Conservation (phyloP, 1,140 invertebrate genomes). For the Plutomurus gul region DNA sequence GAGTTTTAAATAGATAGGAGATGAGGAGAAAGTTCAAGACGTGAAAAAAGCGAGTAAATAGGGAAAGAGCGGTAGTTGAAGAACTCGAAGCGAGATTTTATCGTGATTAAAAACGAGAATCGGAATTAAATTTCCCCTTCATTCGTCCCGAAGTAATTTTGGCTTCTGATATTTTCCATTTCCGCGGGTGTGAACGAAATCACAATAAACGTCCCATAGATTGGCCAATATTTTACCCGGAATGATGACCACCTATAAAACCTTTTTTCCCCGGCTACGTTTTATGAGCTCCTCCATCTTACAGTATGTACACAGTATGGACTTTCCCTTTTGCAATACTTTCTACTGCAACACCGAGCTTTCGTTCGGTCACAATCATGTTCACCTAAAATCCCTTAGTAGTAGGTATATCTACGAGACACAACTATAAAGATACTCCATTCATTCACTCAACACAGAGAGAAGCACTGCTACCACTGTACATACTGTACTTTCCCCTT, state of each 20-base stretch:
- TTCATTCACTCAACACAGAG: neutral
- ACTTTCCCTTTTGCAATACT: neutral
- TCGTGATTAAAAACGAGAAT: conserved; percentile 53
- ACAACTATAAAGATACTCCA: neutral
- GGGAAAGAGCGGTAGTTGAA: neutral
- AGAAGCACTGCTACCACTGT: too few species aligned
- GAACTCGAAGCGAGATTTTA: conserved; percentile 45
- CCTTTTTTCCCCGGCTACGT: conserved; percentile 30
- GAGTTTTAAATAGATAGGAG: neutral
- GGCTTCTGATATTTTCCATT: conserved; percentile 49
- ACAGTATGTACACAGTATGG: too few species aligned
- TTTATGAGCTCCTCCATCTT: conserved; percentile 1
- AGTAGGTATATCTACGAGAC: neutral
- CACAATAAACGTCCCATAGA: conserved; percentile 53
- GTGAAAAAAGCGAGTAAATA: neutral
- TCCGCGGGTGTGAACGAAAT: conserved; percentile 53
- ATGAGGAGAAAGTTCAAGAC: neutral
- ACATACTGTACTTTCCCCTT: conserved; percentile 1
- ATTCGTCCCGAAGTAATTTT: conserved; percentile 39
- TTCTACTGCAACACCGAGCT: neutral
- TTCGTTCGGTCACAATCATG: neutral
- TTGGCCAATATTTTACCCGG: conserved; percentile 51
- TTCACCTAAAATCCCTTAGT: neutral
- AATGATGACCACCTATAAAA: conserved; percentile 48
- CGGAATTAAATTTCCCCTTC: conserved; percentile 53